phyloP scores from a whole-genome alignment of 1,140 invertebrate genomes.

The Paracyclopina nana region DNA sequence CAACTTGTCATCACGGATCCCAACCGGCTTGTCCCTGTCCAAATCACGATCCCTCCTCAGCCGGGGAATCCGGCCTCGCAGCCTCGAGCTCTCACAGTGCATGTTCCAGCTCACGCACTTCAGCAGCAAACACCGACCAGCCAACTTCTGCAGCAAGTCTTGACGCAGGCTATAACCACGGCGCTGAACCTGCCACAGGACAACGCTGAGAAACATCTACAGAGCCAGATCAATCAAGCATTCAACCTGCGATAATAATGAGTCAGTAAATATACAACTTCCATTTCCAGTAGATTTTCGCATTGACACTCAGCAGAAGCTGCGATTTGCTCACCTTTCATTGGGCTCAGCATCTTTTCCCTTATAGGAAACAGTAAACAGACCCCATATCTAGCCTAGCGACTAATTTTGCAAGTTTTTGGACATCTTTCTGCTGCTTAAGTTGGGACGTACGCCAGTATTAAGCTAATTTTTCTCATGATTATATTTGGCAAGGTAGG shows the following conservation, averaged over 20 bases:
- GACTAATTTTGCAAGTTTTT: too few relatives aligned
- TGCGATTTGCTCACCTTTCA: too few relatives aligned
- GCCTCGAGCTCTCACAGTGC: conserved; percentile 12
- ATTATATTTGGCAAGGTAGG: too few relatives aligned
- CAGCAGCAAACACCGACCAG: not conserved
- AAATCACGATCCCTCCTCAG: conserved; percentile 42
- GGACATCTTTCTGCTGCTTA: too few relatives aligned
- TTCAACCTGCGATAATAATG: conserved; percentile 7
- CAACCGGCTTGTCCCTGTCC: conserved; percentile 36
- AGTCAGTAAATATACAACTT: too few relatives aligned
- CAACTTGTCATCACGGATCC: conserved; percentile 24
- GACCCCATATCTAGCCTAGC: too few relatives aligned
- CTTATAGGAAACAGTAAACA: too few relatives aligned
- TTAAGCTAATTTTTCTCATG: too few relatives aligned
- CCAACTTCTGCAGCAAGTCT: conserved; percentile 2
- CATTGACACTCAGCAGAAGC: too few relatives aligned
- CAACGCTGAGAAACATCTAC: conserved; percentile 8
- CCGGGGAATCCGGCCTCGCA: conserved; percentile 8
- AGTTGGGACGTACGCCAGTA: too few relatives aligned
- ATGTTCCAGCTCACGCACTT: conserved; percentile 15
- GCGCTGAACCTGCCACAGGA: conserved; percentile 6
- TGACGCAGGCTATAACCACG: conserved; percentile 14
- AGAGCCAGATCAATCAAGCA: conserved; percentile 13
- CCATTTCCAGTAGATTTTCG: too few relatives aligned
- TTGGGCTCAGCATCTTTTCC: too few relatives aligned